phyloP scores from a whole-genome alignment of 2,888 invertebrate species.

The Petrophora chlorosata region DNA sequence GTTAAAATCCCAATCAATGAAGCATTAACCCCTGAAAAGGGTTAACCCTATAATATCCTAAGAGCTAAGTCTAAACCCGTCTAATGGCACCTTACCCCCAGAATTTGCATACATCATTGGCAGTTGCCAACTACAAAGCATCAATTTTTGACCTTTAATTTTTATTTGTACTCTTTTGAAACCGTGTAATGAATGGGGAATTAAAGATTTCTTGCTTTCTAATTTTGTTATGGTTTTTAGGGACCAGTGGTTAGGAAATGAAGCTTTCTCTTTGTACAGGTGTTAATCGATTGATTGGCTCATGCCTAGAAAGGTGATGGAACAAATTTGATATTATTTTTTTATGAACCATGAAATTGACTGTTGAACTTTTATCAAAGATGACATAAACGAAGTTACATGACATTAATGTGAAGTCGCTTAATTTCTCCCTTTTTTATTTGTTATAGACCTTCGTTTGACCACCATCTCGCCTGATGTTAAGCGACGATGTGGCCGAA shows the following conservation, averaged over 20 bases:
- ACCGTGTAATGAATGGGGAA: slow-evolving; percentile 50
- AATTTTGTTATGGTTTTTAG: slow-evolving; percentile 46
- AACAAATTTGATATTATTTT: slow-evolving; percentile 14
- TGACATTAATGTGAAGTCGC: too few species aligned
- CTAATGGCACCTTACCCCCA: slow-evolving; percentile 62
- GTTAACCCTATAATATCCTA: slow-evolving; percentile 63
- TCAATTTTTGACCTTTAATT: slow-evolving; percentile 60
- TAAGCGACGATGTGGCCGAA: too few species aligned
- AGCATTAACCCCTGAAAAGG: slow-evolving; percentile 45
- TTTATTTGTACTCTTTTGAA: slow-evolving; percentile 37
- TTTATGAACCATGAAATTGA: neutral
- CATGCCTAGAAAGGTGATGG: slow-evolving; percentile 16
- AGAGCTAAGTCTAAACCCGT: slow-evolving; percentile 59
- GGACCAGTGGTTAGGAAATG: slow-evolving; percentile 30
- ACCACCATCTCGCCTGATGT: too few species aligned
- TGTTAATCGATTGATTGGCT: slow-evolving; percentile 18
- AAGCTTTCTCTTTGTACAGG: slow-evolving; percentile 20
- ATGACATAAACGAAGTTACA: too few species aligned
- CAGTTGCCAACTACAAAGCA: slow-evolving; percentile 58
- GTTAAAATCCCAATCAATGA: slow-evolving; percentile 44
- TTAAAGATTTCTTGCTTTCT: slow-evolving; percentile 69
- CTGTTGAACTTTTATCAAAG: slow-evolving; percentile 6
- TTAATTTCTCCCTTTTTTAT: too few species aligned
- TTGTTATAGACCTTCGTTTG: too few species aligned
- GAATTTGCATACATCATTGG: slow-evolving; percentile 80